Evolutionary conservation across 2,888 invertebrate species (phyloP).

Genomic region (Oegoconia quadripuncta): DNA sequence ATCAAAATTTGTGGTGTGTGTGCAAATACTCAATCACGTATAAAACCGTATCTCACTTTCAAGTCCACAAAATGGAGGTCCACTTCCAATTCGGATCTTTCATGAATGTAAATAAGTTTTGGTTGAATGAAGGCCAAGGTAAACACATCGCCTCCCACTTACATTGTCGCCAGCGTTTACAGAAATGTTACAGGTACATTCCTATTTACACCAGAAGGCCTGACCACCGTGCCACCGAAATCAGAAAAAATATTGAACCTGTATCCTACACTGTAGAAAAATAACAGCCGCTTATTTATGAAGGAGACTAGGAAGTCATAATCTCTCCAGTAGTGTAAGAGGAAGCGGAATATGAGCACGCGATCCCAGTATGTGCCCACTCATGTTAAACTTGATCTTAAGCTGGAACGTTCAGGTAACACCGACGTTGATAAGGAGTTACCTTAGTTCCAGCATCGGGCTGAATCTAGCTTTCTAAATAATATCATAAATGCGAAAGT

Average conservation of each 20-base stretch:
- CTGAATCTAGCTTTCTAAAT: too few species aligned
- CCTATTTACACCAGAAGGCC: background rate
- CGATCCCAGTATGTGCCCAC: background rate
- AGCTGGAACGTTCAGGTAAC: too few species aligned
- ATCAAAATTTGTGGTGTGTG: background rate
- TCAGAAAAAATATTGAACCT: background rate
- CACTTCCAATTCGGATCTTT: conserved; percentile 8
- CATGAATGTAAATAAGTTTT: conserved; percentile 14
- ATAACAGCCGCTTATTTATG: background rate
- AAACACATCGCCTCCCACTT: conserved; percentile 10
- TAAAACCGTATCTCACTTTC: too few species aligned
- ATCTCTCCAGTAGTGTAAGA: too few species aligned
- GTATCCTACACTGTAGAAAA: too few species aligned
- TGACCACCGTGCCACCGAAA: background rate
- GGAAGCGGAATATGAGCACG: too few species aligned
- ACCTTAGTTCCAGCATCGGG: too few species aligned
- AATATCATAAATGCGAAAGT: too few species aligned
- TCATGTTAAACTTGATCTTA: background rate
- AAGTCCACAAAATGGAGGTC: conserved; percentile 5
- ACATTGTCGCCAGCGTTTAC: conserved; percentile 1
- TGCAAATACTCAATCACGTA: too few species aligned
- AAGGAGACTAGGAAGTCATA: too few species aligned
- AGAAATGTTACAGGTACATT: conserved; percentile 1
- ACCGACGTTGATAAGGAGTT: too few species aligned
- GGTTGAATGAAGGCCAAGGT: conserved; percentile 14